A percentile compares a stretch with the other conserved stretches of the same genome.
phyloP scores from a whole-genome alignment of 2,113 vertebrate species.

The Rhabdomys dilectus region DNA sequence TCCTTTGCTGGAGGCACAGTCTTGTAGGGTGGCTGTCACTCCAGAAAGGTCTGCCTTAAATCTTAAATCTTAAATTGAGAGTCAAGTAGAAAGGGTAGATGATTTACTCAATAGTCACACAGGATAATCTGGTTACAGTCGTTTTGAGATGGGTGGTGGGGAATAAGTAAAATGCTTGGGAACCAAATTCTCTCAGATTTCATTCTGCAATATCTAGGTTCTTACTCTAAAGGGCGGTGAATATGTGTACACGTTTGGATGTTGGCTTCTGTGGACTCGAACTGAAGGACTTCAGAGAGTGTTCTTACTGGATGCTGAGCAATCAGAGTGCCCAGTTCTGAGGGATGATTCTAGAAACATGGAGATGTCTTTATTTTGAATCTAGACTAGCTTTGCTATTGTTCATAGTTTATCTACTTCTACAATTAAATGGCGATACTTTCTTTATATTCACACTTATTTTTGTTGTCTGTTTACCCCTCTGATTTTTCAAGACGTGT shows the following conservation, averaged over 20 bases:
- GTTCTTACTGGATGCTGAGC: background rate
- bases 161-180: background rate
- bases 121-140: background rate
- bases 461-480: background rate
- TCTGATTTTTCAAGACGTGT: background rate
- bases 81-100: background rate
- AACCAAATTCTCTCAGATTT: background rate
- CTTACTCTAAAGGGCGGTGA: background rate
- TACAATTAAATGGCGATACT: background rate
- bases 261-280: background rate
- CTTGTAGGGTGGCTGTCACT: too few relatives aligned
- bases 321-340: background rate
- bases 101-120: background rate
- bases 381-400: background rate
- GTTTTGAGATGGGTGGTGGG: background rate
- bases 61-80: background rate
- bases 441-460: conserved; percentile 9
- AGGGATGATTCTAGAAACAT: background rate
- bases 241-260: fast-evolving
- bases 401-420: background rate
- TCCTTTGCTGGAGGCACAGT: too few relatives aligned
- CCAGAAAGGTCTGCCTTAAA: background rate
- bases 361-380: conserved; percentile 1
- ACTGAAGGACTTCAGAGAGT: too few relatives aligned
- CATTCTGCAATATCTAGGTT: background rate